phyloP scores from a whole-genome alignment of 2,797 vertebrate genomes.

The Jordanella pulchra region DNA sequence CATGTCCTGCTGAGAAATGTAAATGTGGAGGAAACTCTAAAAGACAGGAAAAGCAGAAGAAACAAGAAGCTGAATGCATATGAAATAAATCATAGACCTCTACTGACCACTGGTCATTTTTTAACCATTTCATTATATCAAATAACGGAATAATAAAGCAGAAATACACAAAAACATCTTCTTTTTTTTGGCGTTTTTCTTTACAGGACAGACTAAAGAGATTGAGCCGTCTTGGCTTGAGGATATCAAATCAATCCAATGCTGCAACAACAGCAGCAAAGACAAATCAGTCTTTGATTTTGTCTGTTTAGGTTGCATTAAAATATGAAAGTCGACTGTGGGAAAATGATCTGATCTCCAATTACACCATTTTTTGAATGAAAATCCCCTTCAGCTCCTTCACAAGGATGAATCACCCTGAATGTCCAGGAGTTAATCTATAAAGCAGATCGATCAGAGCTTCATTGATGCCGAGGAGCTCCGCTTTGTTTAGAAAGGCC shows the following conservation, averaged over 20 bases:
- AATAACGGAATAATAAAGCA: neutral
- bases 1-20: slow-evolving; percentile 33
- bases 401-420: neutral
- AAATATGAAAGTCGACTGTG: neutral
- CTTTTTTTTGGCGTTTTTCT: neutral
- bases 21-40: slow-evolving; percentile 51
- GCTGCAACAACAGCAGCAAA: neutral
- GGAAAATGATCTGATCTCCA: slow-evolving; percentile 7
- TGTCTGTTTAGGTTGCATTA: neutral
- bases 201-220: neutral
- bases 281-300: slow-evolving; percentile 7
- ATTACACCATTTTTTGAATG: neutral
- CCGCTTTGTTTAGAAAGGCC: slow-evolving; percentile 42
- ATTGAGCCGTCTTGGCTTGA: neutral
- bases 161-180: neutral
- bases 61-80: slow-evolving; percentile 9
- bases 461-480: slow-evolving; percentile 51
- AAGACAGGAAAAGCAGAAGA: slow-evolving; percentile 36
- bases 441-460: slow-evolving; percentile 49
- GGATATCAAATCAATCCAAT: neutral
- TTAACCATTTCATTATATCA: neutral
- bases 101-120: neutral
- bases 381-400: neutral
- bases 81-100: neutral
- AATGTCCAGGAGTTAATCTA: slow-evolving; percentile 46